Evolutionary conservation across 2,888 invertebrate species (phyloP), one percentile per base, ranked within the genome.

Genomic region (Neria commutata): DNA sequence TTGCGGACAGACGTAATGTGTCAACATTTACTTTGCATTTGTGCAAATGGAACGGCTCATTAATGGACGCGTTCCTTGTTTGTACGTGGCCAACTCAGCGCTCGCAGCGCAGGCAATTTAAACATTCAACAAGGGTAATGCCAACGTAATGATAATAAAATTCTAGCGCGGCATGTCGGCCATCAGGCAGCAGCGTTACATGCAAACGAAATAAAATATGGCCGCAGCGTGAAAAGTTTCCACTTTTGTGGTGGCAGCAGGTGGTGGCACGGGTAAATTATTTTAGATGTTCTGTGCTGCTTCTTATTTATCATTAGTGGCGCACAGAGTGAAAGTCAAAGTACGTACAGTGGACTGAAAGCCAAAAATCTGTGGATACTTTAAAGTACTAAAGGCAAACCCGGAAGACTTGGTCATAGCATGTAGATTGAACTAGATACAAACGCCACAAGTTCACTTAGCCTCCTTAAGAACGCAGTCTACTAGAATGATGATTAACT

Each of bases 221-320:
- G 29, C 29, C 11, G 11, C 11, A 11, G n/a, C n/a, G n/a, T n/a
- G n/a, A 37, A 37, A 37, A 14, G 37, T 37, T 37, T 37, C 8
- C 42, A 21, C 42, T 42, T 42, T 42, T 19, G n/a, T n/a, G 5
- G 42, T 17, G 8, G 42, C 21, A n/a, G n/a, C n/a, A n/a, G n/a
- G n/a, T n/a, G n/a, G 24, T 42, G 23, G 54, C 34, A 10, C 37
- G 29, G 54, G 42, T 47, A 63, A 74, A 73, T 74, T 73, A 72
- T 74, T 74, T 74, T 71, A 69, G 73, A 73, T 73, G 74, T 72
- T 74, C 74, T 74, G n/a, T n/a, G 73, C 73, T 73, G 69, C 70
- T 67, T n/a, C 70, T 62, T 73, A 74, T 73, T 73, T 73, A 73
- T 73, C 74, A 73, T 70, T 71, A 71, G 62, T 63, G 26, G 23